phyloP scores from a whole-genome alignment of 2,113 vertebrate species.

The Numida meleagris region DNA sequence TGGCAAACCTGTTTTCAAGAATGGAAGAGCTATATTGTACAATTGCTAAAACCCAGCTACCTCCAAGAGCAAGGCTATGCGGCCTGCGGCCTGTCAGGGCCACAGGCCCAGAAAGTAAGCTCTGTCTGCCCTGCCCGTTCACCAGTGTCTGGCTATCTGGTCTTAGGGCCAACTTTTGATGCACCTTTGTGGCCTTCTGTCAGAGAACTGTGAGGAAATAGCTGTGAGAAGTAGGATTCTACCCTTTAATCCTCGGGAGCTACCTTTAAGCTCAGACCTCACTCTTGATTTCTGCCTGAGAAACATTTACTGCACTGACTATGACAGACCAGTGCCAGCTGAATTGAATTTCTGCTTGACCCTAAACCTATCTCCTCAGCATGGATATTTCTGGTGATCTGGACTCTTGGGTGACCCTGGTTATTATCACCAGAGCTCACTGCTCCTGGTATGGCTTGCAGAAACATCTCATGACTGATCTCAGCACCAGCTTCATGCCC shows the following conservation, averaged over 20 bases:
- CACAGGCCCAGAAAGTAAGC: not conserved
- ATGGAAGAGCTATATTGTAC: not conserved
- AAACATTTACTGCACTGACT: not conserved
- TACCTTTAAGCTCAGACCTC: not conserved
- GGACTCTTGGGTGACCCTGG: not conserved
- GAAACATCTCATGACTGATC: fast-evolving
- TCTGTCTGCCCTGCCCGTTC: not conserved
- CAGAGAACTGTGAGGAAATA: not conserved
- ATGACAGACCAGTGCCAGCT: not conserved
- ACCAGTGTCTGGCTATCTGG: not conserved
- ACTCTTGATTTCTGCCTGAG: not conserved
- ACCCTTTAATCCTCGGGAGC: not conserved
- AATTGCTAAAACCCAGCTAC: not conserved
- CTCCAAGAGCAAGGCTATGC: not conserved
- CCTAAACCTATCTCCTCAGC: not conserved
- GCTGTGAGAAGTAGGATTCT: not conserved
- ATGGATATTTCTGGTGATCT: not conserved
- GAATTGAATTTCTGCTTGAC: not conserved
- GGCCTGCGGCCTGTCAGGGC: not conserved
- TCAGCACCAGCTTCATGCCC: fast-evolving
- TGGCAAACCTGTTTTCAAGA: not conserved
- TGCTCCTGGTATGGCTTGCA: not conserved
- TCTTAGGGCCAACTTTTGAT: not conserved
- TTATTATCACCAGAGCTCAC: not conserved
- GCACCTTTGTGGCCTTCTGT: not conserved